Percentiles rank a stretch among this genome's conserved stretches.
Conservation (phyloP, 2,888 invertebrate genomes). For the Pachydiplax longipennis region DNA sequence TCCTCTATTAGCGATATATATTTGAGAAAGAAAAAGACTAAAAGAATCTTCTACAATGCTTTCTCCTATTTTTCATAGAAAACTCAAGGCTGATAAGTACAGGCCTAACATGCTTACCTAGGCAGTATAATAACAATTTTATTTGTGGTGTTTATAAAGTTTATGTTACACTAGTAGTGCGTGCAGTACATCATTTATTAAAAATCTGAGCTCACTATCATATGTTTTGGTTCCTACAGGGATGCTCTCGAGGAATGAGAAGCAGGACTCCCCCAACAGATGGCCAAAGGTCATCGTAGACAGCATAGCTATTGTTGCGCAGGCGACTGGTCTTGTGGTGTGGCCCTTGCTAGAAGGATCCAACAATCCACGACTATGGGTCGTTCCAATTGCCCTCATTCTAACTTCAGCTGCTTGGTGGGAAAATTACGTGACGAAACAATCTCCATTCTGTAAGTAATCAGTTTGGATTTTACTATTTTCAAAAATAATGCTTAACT, state of each 20-base stretch:
- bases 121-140: no score
- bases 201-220: background rate
- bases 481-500: no score
- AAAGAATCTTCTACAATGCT: no score
- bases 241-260: conserved; percentile 57
- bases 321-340: conserved; percentile 71
- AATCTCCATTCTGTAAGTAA: conserved; percentile 51
- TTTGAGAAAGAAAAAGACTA: no score
- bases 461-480: background rate
- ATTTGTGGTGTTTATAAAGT: no score
- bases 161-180: no score
- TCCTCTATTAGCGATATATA: no score
- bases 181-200: background rate
- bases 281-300: conserved; percentile 64
- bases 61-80: no score
- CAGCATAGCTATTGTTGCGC: conserved; percentile 68
- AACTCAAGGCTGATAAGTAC: no score
- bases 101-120: no score
- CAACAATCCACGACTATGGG: conserved; percentile 63
- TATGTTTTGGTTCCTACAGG: conserved; percentile 21
- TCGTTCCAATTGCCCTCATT: conserved; percentile 69
- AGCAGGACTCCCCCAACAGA: conserved; percentile 57
- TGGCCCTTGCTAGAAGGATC: conserved; percentile 69
- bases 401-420: conserved; percentile 83
- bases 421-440: conserved; percentile 74